Evolutionary conservation across 2,888 invertebrate species (phyloP).

Genomic region (Apoderus coryli): DNA sequence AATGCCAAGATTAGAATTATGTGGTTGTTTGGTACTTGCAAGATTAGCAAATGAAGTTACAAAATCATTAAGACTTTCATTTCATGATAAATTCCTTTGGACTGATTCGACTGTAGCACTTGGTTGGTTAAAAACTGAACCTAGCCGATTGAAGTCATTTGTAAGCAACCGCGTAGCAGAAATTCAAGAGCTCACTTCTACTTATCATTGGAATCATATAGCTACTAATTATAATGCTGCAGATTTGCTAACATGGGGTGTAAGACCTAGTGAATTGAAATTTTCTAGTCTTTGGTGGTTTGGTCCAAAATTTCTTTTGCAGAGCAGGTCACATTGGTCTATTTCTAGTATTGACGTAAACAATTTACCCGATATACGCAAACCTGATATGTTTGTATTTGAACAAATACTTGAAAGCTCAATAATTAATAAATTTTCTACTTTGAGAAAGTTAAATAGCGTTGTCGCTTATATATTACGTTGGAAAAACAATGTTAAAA

Average conservation of each 20-base stretch:
- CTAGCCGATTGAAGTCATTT: background rate
- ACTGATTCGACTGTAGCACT: background rate
- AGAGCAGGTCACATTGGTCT: background rate
- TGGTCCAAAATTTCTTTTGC: background rate
- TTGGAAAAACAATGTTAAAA: too few relatives aligned
- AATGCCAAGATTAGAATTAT: slow-evolving; percentile 12
- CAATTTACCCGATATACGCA: slow-evolving; percentile 1
- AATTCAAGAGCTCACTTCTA: background rate
- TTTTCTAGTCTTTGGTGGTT: background rate
- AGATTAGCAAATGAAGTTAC: slow-evolving; percentile 7
- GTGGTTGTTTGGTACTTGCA: slow-evolving; percentile 5
- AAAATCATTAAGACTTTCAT: background rate
- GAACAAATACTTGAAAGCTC: too few relatives aligned
- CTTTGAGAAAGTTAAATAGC: too few relatives aligned
- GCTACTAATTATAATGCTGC: background rate
- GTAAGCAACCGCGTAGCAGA: slow-evolving; percentile 3
- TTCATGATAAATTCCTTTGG: slow-evolving; percentile 2
- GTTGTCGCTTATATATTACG: too few relatives aligned
- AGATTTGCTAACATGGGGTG: background rate
- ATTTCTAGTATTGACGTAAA: background rate
- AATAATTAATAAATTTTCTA: too few relatives aligned
- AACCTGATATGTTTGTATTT: too few relatives aligned
- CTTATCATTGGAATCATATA: background rate
- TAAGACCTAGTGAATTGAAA: background rate
- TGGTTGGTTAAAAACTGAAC: background rate